Evolutionary conservation across 2,888 invertebrate genomes (phyloP), one percentile per base, ranked within the genome.

Genomic region (Micropterix aruncella): DNA sequence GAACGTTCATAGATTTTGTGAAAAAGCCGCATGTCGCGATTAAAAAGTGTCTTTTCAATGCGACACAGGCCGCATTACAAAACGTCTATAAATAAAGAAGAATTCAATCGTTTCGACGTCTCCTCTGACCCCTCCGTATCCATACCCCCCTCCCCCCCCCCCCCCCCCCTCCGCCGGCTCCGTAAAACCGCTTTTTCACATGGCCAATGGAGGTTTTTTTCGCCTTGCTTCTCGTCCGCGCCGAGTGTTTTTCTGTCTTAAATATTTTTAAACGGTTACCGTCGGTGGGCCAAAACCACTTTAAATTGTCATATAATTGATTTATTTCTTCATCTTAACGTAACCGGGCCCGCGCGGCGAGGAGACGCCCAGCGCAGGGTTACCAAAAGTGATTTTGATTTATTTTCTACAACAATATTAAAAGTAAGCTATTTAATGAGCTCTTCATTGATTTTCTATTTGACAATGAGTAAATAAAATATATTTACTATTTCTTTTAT

Each of bases 241-340:
- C 7, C 27, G 5, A 12, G 7, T 5, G 5, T 27, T 27, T 27
- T 27, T 27, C 27, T 27, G n/a, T 5, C 38, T 70, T 69, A 67
- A 66, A 66, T 66, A 63, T 68, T 70, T 70, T 70, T 70, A 70
- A 71, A 70, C 70, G 70, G 71, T 70, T 68, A 69, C 70, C 69
- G 70, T 66, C 69, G 70, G 66, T 71, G 68, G 71, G 70, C 69
- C 40, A 19, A 69, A 68, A 68, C 71, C 71, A 71, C 70, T 71
- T 71, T 66, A 70, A 71, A 71, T 70, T 71, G 70, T 71, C 71
- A 71, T 71, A 69, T 63, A 62, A 60, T 65, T 71, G 71, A 71
- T 71, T 71, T 70, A 71, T 71, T 69, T 70, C 63, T 62, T 64
- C 66, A 60, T 66, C 65, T 64, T 16, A 40, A 45, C 44, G 44